A percentile compares a stretch with the other conserved stretches of the same genome.
Evolutionary conservation across 2,113 vertebrate genomes (phyloP).

Genomic region (Petromus typicus): DNA sequence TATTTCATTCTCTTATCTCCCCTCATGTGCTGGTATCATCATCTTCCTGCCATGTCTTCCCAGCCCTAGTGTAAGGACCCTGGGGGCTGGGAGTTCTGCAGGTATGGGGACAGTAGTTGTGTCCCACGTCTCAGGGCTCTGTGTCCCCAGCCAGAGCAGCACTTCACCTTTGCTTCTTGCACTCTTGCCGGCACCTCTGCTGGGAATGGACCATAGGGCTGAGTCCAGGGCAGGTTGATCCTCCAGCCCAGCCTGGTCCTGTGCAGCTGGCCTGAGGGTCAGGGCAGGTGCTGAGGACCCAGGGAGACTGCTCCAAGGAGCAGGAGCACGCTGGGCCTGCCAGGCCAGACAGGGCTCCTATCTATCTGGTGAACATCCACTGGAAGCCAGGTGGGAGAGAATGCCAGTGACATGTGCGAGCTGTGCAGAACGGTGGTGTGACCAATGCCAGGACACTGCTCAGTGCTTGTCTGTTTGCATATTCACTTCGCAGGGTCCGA

Average conservation of each 20-base stretch:
- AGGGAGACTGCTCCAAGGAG: neutral
- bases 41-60: neutral
- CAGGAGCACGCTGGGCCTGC: accelerated
- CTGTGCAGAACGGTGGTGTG: accelerated
- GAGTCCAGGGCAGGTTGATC: neutral
- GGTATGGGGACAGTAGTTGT: neutral
- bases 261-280: accelerated
- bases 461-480: neutral
- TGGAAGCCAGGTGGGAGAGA: neutral
- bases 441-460: accelerated
- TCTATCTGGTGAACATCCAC: neutral
- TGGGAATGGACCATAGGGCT: accelerated
- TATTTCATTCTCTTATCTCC: neutral
- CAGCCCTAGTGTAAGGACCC: no score
- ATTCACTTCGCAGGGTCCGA: neutral
- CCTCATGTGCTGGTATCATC: accelerated
- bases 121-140: neutral
- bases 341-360: neutral
- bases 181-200: accelerated
- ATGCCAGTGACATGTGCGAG: no score
- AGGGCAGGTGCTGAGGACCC: neutral
- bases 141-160: neutral
- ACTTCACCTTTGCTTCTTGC: neutral
- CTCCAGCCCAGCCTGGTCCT: accelerated
- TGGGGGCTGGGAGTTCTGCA: no score